phyloP scores from a whole-genome alignment of 2,113 vertebrate genomes.

The Syngnathus typhle region DNA sequence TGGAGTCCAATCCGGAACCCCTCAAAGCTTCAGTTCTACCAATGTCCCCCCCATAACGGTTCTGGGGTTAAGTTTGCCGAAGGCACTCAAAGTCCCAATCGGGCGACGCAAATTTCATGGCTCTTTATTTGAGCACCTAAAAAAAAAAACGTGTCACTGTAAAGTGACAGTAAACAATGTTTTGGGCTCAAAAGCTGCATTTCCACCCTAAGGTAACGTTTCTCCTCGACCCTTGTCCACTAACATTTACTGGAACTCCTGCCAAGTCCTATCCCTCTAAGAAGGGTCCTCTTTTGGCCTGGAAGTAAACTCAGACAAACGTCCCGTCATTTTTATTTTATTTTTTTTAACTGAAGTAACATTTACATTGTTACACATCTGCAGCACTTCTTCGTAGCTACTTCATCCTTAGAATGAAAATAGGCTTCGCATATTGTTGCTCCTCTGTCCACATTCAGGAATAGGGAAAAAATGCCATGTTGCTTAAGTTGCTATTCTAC shows the following conservation, averaged over 20 bases:
- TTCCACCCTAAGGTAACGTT: neutral
- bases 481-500: neutral
- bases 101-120: neutral
- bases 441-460: neutral
- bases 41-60: neutral
- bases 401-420: neutral
- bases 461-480: neutral
- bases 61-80: neutral
- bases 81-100: neutral
- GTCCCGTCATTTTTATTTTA: neutral
- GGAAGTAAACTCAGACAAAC: neutral
- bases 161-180: neutral
- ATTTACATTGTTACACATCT: neutral
- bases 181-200: neutral
- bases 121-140: neutral
- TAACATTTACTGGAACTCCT: neutral
- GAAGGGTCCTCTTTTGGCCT: neutral
- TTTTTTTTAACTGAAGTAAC: neutral
- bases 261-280: neutral
- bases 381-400: neutral
- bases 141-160: neutral
- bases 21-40: neutral
- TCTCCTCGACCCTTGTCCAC: neutral
- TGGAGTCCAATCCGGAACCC: neutral
- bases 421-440: neutral